Conservation (phyloP, 2,888 invertebrate species). For the Drosophila borealis region DNA sequence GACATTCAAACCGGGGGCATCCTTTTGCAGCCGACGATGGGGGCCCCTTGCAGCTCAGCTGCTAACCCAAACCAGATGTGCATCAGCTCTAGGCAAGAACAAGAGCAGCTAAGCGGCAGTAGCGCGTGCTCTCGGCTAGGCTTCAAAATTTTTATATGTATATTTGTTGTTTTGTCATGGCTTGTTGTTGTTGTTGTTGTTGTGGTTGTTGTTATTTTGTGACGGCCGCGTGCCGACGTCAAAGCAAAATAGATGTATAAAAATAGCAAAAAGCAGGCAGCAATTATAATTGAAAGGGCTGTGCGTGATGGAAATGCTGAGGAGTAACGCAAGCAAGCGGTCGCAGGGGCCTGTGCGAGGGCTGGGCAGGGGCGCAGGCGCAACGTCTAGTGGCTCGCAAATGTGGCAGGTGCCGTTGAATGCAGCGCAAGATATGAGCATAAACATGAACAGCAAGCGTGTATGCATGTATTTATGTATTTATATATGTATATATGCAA, state of each 20-base stretch:
- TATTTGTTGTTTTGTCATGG: constrained; percentile 10
- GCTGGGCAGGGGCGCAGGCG: constrained; percentile 50
- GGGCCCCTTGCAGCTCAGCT: constrained; percentile 35
- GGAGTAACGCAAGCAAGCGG: constrained; percentile 23
- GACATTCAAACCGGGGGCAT: constrained; percentile 51
- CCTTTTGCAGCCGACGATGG: constrained; percentile 42
- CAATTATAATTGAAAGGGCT: constrained; percentile 80
- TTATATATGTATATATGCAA: constrained; percentile 3
- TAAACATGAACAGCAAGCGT: constrained; percentile 26
- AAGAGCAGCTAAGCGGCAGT: constrained; percentile 12
- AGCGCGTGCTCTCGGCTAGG: constrained; percentile 73
- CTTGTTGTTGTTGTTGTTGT: constrained; percentile 12
- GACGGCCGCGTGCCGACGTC: constrained; percentile 64
- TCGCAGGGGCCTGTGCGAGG: too few species aligned
- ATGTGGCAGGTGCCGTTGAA: constrained; percentile 72
- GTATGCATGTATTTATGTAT: constrained; percentile 5
- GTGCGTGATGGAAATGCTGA: constrained; percentile 77
- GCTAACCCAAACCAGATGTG: constrained; percentile 65
- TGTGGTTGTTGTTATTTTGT: constrained; percentile 37
- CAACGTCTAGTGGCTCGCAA: constrained; percentile 50
- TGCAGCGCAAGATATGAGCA: constrained; percentile 39
- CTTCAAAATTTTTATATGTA: constrained; percentile 56
- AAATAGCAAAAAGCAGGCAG: constrained; percentile 71
- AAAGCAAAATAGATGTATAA: constrained; percentile 66
- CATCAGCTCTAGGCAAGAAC: constrained; percentile 20